Percentiles rank a stretch among this genome's conserved stretches.
Conservation (phyloP, 2,888 invertebrate genomes). For the Brenthis ino region DNA sequence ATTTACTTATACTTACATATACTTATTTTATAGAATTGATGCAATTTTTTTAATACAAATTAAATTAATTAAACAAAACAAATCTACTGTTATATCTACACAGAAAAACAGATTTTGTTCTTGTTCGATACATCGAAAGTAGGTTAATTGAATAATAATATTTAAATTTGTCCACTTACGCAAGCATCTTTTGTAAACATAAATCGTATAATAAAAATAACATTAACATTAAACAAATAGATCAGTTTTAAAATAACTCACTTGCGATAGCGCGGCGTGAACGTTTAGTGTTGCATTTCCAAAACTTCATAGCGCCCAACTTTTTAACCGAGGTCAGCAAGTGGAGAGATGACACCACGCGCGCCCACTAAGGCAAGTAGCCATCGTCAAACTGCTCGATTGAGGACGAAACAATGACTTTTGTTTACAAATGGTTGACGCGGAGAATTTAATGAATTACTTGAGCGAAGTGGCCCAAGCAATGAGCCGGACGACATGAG, state of each 20-base stretch:
- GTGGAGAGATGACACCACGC: slow-evolving; percentile 55
- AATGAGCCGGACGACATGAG: slow-evolving; percentile 65
- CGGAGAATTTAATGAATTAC: slow-evolving; percentile 72
- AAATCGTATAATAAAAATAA: not conserved
- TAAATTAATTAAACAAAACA: not conserved
- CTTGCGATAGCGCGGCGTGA: slow-evolving; percentile 49
- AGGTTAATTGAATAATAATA: slow-evolving; percentile 14
- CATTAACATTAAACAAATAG: not conserved
- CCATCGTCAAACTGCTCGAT: slow-evolving; percentile 72
- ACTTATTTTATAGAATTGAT: no score
- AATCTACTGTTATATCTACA: not conserved
- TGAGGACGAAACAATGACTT: slow-evolving; percentile 77
- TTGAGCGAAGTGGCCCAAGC: slow-evolving; percentile 62
- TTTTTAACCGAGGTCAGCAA: slow-evolving; percentile 46
- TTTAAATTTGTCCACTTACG: slow-evolving; percentile 13
- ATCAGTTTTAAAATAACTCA: slow-evolving; percentile 25
- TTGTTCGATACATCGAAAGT: slow-evolving; percentile 8
- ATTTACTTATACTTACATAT: no score
- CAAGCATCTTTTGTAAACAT: slow-evolving; percentile 15
- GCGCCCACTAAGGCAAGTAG: slow-evolving; percentile 67
- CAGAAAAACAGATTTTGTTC: not conserved
- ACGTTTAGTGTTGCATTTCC: slow-evolving; percentile 69
- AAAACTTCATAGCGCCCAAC: slow-evolving; percentile 68
- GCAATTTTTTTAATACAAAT: no score
- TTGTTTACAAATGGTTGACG: slow-evolving; percentile 77